Conservation (phyloP, 2,888 invertebrate genomes). For the Drosophila eohydei region DNA sequence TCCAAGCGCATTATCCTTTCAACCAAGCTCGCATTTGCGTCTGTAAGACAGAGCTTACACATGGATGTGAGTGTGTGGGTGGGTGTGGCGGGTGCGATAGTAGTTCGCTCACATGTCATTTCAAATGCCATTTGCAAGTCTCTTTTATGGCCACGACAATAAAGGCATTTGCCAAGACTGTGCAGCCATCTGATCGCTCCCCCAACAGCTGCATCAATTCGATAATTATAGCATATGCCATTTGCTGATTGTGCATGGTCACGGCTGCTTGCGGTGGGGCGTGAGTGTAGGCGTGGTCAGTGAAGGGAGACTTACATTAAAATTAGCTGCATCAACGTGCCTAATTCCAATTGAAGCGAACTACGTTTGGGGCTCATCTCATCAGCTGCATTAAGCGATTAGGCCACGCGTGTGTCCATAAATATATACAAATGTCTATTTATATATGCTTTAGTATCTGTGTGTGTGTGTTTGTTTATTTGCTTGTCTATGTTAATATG, state of each 20-base stretch:
- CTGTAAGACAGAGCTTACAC: background rate
- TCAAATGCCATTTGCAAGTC: constrained; percentile 74
- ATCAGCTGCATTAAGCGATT: constrained; percentile 68
- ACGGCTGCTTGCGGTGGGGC: background rate
- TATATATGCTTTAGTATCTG: constrained; percentile 17
- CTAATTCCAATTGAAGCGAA: constrained; percentile 51
- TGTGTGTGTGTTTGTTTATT: constrained; percentile 7
- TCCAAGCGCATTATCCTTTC: constrained; percentile 63
- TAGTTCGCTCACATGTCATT: constrained; percentile 60
- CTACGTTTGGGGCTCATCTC: constrained; percentile 44
- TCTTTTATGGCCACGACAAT: constrained; percentile 70
- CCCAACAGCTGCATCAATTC: constrained; percentile 52
- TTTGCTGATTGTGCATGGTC: constrained; percentile 50
- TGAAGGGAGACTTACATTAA: constrained; percentile 27
- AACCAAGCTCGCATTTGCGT: constrained; percentile 19
- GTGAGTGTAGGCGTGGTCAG: constrained; percentile 4
- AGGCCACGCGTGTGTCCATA: constrained; percentile 13
- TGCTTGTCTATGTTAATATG: constrained; percentile 7
- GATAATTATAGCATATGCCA: constrained; percentile 69
- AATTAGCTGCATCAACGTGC: constrained; percentile 50
- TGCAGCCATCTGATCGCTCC: constrained; percentile 15
- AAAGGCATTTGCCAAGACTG: constrained; percentile 60
- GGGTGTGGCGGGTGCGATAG: constrained; percentile 8
- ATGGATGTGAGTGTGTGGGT: constrained; percentile 1
- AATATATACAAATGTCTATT: constrained; percentile 15